A percentile compares a stretch with the other conserved stretches of the same genome.
Conservation (phyloP, 2,113 vertebrate genomes). For the Cryptomyrus ogoouensis region DNA sequence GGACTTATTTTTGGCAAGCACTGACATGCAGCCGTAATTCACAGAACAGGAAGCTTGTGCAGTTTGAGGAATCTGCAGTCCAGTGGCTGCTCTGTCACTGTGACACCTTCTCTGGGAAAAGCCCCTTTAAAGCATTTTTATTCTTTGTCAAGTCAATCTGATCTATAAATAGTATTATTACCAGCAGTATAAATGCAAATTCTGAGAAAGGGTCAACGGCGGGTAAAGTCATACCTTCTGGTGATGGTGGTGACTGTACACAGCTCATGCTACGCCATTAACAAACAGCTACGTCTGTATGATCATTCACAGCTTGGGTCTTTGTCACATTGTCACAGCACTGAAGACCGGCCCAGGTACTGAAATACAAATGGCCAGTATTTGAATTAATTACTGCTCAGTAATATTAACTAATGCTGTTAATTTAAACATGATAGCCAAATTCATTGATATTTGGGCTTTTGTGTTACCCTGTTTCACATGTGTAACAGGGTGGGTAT, state of each 20-base stretch:
- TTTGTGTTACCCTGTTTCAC: neutral
- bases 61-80: neutral
- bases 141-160: neutral
- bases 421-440: neutral
- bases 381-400: neutral
- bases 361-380: neutral
- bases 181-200: neutral
- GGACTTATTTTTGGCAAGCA: slow-evolving; percentile 23
- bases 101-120: neutral
- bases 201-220: neutral
- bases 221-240: neutral
- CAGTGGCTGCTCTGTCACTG: neutral
- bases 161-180: neutral
- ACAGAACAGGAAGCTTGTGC: neutral
- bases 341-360: neutral
- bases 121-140: neutral
- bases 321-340: neutral
- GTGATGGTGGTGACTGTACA: neutral
- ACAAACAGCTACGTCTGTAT: neutral
- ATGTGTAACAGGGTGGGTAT: no score
- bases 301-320: neutral
- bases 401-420: neutral
- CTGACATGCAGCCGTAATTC: neutral
- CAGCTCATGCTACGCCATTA: neutral
- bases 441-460: neutral